These are phyloP conservation scores for Drosophila bifasciata DNA, from an alignment of 1,140 invertebrate genomes.

Conservation along the genomic window DNA sequence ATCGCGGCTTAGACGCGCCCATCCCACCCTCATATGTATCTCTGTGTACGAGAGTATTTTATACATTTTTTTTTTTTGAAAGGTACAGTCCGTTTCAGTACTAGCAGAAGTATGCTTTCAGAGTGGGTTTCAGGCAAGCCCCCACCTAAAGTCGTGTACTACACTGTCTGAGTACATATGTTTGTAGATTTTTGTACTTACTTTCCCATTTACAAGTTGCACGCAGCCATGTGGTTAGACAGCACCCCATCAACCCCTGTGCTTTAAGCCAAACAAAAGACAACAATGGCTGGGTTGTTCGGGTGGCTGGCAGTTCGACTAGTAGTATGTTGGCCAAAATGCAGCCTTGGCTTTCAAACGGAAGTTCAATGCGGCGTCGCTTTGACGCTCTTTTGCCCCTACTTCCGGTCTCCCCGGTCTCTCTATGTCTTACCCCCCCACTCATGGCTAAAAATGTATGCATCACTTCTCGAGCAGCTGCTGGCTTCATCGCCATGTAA, in stretches of 20 bases:
- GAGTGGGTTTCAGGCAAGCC: background rate
- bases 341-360: slow-evolving; percentile 71
- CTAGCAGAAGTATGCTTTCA: background rate
- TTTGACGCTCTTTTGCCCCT: slow-evolving; percentile 38
- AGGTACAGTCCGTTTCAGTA: slow-evolving; percentile 7
- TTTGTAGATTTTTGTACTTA: too few relatives aligned
- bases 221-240: slow-evolving; percentile 37
- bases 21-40: slow-evolving; percentile 47
- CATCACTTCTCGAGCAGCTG: slow-evolving; percentile 39
- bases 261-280: slow-evolving; percentile 51
- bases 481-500: slow-evolving; percentile 37
- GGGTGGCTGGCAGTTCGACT: slow-evolving; percentile 27
- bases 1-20: slow-evolving; percentile 72
- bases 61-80: slow-evolving; percentile 13
- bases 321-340: slow-evolving; percentile 58
- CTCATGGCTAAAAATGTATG: slow-evolving; percentile 31
- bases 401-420: slow-evolving; percentile 5
- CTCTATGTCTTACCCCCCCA: background rate
- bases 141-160: background rate
- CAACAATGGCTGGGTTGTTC: slow-evolving; percentile 31
- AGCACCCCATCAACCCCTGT: slow-evolving; percentile 6
- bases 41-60: background rate
- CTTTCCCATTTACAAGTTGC: slow-evolving; percentile 57
- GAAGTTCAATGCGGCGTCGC: slow-evolving; percentile 68
- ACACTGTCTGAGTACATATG: slow-evolving; percentile 6